Evolutionary conservation across 2,113 vertebrate species (phyloP).

Genomic region (Stigmatopora argus): DNA sequence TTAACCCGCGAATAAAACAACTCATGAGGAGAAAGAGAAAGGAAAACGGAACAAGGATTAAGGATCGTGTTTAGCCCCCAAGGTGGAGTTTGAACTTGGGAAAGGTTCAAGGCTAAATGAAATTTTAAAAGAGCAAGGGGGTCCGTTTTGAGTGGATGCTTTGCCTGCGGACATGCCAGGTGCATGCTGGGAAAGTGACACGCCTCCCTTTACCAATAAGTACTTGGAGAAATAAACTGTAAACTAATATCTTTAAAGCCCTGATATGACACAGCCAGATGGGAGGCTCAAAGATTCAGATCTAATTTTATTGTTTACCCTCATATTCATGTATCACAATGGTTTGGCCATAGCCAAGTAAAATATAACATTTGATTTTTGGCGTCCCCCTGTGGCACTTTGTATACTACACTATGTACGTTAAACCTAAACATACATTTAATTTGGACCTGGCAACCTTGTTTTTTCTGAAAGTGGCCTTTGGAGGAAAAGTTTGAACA

Average conservation of each 20-base stretch:
- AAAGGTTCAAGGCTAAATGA: constrained; percentile 57
- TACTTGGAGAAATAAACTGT: not conserved
- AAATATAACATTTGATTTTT: too few relatives aligned
- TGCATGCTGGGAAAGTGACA: constrained; percentile 18
- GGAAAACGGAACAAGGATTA: constrained; percentile 29
- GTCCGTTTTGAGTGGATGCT: constrained; percentile 19
- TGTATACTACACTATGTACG: not conserved
- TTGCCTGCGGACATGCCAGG: not conserved
- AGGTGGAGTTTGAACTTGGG: constrained; percentile 36
- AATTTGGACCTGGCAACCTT: too few relatives aligned
- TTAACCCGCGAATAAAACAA: not conserved
- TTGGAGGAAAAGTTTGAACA: too few relatives aligned
- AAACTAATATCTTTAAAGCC: not conserved
- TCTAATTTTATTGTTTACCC: too few relatives aligned
- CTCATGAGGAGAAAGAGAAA: constrained; percentile 4
- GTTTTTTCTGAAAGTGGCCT: too few relatives aligned
- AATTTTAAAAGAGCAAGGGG: constrained; percentile 48
- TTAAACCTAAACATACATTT: too few relatives aligned
- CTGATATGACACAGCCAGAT: not conserved
- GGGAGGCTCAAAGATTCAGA: not conserved
- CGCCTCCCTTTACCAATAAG: not conserved
- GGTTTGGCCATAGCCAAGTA: not conserved
- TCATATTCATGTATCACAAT: not conserved
- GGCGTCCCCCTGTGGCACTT: not conserved
- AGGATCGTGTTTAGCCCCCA: constrained; percentile 31